Evolutionary conservation across 2,888 invertebrate species (phyloP).

Genomic region (Salticus scenicus): DNA sequence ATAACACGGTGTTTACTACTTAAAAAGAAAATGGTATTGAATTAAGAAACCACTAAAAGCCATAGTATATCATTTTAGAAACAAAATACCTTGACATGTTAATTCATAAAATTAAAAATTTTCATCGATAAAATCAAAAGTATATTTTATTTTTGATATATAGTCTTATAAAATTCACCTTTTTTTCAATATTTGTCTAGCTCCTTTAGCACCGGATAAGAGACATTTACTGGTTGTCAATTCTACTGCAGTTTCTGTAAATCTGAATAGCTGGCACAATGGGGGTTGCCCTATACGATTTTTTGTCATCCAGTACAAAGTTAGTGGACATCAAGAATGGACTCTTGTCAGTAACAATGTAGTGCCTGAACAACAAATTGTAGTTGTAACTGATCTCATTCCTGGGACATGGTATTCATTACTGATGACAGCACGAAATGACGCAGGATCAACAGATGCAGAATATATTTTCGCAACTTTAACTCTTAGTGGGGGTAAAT

Average conservation of each 20-base stretch:
- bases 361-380: conserved; percentile 79
- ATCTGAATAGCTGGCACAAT: conserved; percentile 94
- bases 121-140: too few species aligned
- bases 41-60: too few species aligned
- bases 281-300: conserved; percentile 97
- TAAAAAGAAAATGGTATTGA: too few species aligned
- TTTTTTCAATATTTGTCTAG: conserved; percentile 76
- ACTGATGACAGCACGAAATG: conserved; percentile 87
- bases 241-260: conserved; percentile 91
- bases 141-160: too few species aligned
- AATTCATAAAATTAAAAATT: too few species aligned
- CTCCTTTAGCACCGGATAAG: conserved; percentile 93
- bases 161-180: too few species aligned
- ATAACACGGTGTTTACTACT: too few species aligned
- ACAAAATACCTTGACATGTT: too few species aligned
- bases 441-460: conserved; percentile 95
- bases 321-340: conserved; percentile 81
- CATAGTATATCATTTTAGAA: too few species aligned
- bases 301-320: conserved; percentile 90
- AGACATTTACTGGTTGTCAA: conserved; percentile 93
- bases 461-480: conserved; percentile 96
- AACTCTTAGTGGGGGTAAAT: conserved; percentile 92
- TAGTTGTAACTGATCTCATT: conserved; percentile 82
- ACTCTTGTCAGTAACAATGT: conserved; percentile 95
- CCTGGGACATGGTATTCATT: conserved; percentile 96